Evolutionary conservation across 2,888 invertebrate species (phyloP).

Genomic region (Pterostichus niger): DNA sequence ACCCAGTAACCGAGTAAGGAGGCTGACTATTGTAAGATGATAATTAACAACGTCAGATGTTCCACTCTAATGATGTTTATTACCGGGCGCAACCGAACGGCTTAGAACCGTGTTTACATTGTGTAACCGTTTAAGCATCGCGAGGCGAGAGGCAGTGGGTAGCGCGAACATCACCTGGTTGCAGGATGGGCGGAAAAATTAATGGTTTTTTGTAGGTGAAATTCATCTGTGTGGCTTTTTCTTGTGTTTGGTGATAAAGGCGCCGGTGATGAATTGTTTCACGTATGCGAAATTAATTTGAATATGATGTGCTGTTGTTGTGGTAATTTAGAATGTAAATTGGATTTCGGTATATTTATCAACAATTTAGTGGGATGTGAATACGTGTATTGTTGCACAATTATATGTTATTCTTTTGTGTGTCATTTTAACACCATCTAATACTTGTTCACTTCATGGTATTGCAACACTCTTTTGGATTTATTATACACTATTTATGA

Average conservation of each 20-base stretch:
- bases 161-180: conserved; percentile 59
- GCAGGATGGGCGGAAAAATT: conserved; percentile 58
- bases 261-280: conserved; percentile 10
- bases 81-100: conserved; percentile 53
- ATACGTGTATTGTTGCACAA: too few relatives aligned
- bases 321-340: conserved; percentile 13
- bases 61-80: conserved; percentile 65
- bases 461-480: too few relatives aligned
- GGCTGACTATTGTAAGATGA: conserved; percentile 60
- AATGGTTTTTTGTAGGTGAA: conserved; percentile 61
- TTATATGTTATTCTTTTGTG: too few relatives aligned
- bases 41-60: conserved; percentile 62
- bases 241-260: conserved; percentile 36
- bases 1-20: conserved; percentile 60
- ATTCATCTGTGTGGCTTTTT: conserved; percentile 27
- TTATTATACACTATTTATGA: background rate
- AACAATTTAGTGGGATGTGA: conserved; percentile 7
- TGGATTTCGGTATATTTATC: background rate
- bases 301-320: background rate
- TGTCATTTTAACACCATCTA: too few relatives aligned
- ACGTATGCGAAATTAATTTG: conserved; percentile 2
- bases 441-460: too few relatives aligned
- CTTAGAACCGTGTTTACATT: conserved; percentile 57
- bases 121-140: conserved; percentile 58
- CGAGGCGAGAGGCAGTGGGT: conserved; percentile 40